A percentile compares a stretch with the other conserved stretches of the same genome.
phyloP scores from a whole-genome alignment of 2,113 vertebrate species.

The Dicentrarchus labrax region DNA sequence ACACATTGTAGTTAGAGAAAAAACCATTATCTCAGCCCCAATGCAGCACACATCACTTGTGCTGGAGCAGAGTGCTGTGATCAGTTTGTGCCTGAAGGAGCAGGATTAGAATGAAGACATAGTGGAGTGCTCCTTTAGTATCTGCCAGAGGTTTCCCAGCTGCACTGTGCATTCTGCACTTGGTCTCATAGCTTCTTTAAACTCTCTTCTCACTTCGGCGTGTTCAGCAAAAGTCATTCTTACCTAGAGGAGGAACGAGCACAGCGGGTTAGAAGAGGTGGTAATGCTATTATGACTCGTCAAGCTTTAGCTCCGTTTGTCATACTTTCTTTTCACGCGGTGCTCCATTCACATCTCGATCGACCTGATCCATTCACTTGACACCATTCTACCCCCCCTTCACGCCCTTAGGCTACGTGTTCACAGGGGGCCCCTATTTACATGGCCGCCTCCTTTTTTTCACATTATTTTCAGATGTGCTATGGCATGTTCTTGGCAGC shows the following conservation, averaged over 20 bases:
- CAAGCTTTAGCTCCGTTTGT: conserved; percentile 50
- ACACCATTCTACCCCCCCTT: conserved; percentile 28
- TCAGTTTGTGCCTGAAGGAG: conserved; percentile 43
- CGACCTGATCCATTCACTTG: conserved; percentile 64
- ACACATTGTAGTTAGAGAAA: conserved; percentile 20
- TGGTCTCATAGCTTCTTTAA: conserved; percentile 39
- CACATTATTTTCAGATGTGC: conserved; percentile 59
- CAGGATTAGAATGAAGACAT: conserved; percentile 50
- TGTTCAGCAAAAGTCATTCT: conserved; percentile 63
- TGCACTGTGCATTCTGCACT: conserved; percentile 29
- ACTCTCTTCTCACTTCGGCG: not conserved
- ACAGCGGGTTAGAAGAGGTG: conserved; percentile 47
- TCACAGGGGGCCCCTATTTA: conserved; percentile 61
- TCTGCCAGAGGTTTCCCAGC: conserved; percentile 52
- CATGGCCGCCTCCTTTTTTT: conserved; percentile 33
- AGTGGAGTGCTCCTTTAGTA: conserved; percentile 33
- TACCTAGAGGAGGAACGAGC: conserved; percentile 48
- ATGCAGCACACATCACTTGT: conserved; percentile 21
- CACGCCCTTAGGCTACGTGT: conserved; percentile 45
- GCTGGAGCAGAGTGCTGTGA: conserved; percentile 13
- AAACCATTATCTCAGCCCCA: conserved; percentile 23
- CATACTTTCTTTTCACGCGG: conserved; percentile 31
- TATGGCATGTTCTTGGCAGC: conserved; percentile 60
- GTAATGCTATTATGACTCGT: conserved; percentile 58
- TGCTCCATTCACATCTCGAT: conserved; percentile 54